Base-by-base conservation (phyloP, 2,797 vertebrate genomes). In the Dryobates pubescens region DNA sequence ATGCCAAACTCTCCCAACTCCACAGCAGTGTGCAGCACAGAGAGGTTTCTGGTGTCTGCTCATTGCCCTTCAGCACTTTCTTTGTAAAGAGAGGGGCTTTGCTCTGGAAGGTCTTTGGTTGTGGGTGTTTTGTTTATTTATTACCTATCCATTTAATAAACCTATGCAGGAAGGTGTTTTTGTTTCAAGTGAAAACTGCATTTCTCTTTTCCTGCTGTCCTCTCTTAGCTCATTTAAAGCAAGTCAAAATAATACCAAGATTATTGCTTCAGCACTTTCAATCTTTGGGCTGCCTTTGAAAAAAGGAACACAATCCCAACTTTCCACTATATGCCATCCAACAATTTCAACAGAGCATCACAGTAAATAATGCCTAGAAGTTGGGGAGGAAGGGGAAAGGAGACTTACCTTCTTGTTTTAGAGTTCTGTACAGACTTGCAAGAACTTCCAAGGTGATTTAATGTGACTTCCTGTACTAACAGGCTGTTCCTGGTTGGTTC, bases 91-190 rank as follows among this genome's bases (percentile, higher is more conserved):
- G 26, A 6, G 43, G 74, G 47, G 69, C 54, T 88, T 82, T 18
- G 13, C 53, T 78, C 29, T 63, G 20, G 13, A 65, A 88, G 20
- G 3, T 57, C 12, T 91, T 72, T 20, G 20, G 9, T 61, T 62
- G 36, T 56, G 71, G 54, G 18, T 32, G 18, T 38, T 82, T 87
- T 65, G 53, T 90, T 84, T 91, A 49, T 75, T 76, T 93, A 57
- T 59, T 79, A 65, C 69, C 15, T 74, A 81, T 51, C 59, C 63
- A 12, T 57, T 75, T 85, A 56, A 80, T 47, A 58, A 79, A 36
- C 64, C 36, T 70, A 19, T 41, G 83, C n/a, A 38, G 29, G 34
- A 79, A 34, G 32, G 9, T 27, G 9, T 27, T 71, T 70, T 63
- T 79, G 56, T 79, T 82, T 30, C 62, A 56, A 82, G 14, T 58